Conservation (phyloP, 2,888 invertebrate species). For the Dorcus parallelipipedus region DNA sequence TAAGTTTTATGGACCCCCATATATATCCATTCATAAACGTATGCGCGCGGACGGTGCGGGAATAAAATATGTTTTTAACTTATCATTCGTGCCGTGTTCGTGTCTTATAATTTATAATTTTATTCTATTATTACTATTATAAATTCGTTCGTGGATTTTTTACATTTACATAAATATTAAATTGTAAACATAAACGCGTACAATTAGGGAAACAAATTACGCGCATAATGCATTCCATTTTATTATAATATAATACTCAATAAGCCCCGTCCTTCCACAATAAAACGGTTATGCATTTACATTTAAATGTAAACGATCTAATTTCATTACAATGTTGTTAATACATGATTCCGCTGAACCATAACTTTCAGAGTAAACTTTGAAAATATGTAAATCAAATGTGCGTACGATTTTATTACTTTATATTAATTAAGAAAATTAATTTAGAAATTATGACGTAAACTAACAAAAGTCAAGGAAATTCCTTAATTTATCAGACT, state of each 20-base stretch:
- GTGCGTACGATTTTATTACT: too few relatives aligned
- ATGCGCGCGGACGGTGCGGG: background rate
- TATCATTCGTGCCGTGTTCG: background rate
- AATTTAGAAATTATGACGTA: too few relatives aligned
- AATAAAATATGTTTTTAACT: constrained; percentile 1
- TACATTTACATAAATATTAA: background rate
- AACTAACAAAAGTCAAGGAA: too few relatives aligned
- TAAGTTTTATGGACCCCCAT: constrained; percentile 24
- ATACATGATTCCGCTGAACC: background rate
- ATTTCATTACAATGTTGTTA: too few relatives aligned
- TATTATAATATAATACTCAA: too few relatives aligned
- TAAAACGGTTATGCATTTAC: too few relatives aligned
- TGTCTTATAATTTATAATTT: background rate
- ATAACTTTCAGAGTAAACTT: constrained; percentile 5
- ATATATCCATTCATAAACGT: constrained; percentile 13
- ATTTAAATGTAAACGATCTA: too few relatives aligned
- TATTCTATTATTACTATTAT: constrained; percentile 1
- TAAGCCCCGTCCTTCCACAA: too few relatives aligned
- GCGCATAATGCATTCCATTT: too few relatives aligned
- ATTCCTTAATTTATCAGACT: too few relatives aligned
- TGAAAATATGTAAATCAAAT: background rate
- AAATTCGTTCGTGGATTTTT: background rate
- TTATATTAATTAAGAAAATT: too few relatives aligned
- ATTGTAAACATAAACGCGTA: background rate
- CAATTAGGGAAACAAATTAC: too few relatives aligned